phyloP scores from a whole-genome alignment of 2,113 vertebrate genomes.

The Nothobranchius furzeri region DNA sequence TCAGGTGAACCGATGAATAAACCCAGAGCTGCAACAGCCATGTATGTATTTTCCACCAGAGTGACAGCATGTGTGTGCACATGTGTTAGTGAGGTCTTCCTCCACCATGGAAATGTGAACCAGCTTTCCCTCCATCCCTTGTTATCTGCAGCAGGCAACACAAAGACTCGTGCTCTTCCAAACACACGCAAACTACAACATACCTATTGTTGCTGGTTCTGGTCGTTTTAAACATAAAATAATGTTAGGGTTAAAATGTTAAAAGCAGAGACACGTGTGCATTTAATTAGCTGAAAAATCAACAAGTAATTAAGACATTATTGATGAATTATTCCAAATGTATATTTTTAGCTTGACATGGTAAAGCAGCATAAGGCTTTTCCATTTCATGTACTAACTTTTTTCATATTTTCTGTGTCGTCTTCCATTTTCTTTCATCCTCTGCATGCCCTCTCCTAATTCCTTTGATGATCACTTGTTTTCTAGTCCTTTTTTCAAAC shows the following conservation, averaged over 20 bases:
- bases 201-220: neutral
- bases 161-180: slow-evolving; percentile 54
- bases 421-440: slow-evolving; percentile 38
- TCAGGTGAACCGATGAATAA: slow-evolving; percentile 64
- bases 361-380: slow-evolving; percentile 35
- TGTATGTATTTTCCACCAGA: slow-evolving; percentile 33
- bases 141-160: slow-evolving; percentile 64
- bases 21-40: slow-evolving; percentile 47
- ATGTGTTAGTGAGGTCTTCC: slow-evolving; percentile 37
- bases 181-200: slow-evolving; percentile 21
- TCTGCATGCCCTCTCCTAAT: slow-evolving; percentile 37
- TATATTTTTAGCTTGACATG: neutral
- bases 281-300: neutral
- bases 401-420: slow-evolving; percentile 37
- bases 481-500: slow-evolving; percentile 44
- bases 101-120: slow-evolving; percentile 71
- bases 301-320: slow-evolving; percentile 34
- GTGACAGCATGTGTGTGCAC: slow-evolving; percentile 21
- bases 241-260: neutral
- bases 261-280: neutral
- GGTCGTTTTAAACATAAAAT: neutral
- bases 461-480: slow-evolving; percentile 58
- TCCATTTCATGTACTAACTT: slow-evolving; percentile 31
- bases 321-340: slow-evolving; percentile 48
- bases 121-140: slow-evolving; percentile 62